Percentiles rank a stretch among this genome's conserved stretches.
Evolutionary conservation across 2,797 vertebrate species (phyloP).

Genomic region (Iguana delicatissima): DNA sequence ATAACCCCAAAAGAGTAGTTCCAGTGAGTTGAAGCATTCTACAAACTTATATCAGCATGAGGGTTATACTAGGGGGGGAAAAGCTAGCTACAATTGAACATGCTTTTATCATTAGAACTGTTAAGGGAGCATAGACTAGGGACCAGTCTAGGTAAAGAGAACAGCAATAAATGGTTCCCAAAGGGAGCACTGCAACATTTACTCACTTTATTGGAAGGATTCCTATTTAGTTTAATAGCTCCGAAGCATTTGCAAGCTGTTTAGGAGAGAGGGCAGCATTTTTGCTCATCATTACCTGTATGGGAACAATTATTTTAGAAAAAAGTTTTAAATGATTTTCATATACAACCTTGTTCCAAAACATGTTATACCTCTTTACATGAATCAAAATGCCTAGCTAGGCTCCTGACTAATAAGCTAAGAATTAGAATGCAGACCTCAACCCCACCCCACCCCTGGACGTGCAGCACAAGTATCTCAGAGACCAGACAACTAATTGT

Average conservation of each 20-base stretch:
- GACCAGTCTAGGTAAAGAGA: neutral
- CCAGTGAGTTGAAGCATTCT: constrained; percentile 15
- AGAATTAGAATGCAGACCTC: neutral
- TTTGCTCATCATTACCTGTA: constrained; percentile 8
- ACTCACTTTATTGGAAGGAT: constrained; percentile 52
- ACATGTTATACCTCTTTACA: neutral
- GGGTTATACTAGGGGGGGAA: neutral
- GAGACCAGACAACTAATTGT: neutral
- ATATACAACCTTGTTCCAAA: neutral
- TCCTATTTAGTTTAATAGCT: constrained; percentile 43
- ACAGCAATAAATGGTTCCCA: constrained; percentile 43
- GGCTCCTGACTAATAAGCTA: constrained; percentile 14
- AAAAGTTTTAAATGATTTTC: neutral
- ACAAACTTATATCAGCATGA: constrained; percentile 26
- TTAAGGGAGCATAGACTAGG: neutral
- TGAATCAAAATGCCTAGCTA: no score
- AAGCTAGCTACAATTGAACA: constrained; percentile 43
- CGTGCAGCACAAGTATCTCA: neutral
- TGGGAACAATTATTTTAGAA: neutral
- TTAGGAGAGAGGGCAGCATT: constrained; percentile 15
- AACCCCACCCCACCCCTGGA: neutral
- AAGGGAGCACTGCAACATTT: constrained; percentile 21
- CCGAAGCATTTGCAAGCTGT: neutral
- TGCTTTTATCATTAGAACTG: constrained; percentile 34
- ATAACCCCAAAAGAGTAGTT: neutral